Evolutionary conservation across 2,797 vertebrate genomes (phyloP).

Genomic region (Buphagus erythrorhynchus): DNA sequence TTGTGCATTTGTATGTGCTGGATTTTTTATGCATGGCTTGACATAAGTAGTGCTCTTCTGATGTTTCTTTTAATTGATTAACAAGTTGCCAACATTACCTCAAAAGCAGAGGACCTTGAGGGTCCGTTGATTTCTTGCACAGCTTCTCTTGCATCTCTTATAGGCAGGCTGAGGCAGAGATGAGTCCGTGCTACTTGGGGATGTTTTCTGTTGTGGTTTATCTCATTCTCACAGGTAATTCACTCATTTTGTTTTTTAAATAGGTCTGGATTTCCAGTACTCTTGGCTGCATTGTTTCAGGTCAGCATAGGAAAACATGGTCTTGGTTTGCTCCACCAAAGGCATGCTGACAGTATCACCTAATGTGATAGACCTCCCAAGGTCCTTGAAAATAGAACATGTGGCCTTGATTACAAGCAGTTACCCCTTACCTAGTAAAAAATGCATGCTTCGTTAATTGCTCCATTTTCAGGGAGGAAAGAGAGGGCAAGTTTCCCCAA

Average conservation of each 20-base stretch:
- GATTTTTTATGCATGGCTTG: not conserved
- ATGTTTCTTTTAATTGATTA: not conserved
- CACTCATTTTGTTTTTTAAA: not conserved
- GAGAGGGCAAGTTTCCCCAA: not conserved
- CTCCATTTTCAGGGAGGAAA: not conserved
- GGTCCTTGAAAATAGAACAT: not conserved
- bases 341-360: not conserved
- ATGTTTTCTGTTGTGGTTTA: not conserved
- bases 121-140: accelerated
- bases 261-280: not conserved
- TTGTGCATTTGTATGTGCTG: not conserved
- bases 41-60: not conserved
- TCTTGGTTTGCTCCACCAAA: not conserved
- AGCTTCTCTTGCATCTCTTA: not conserved
- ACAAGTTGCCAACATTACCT: not conserved
- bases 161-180: not conserved
- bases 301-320: not conserved
- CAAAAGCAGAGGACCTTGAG: not conserved
- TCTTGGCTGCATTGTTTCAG: not conserved
- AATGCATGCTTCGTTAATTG: not conserved
- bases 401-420: conserved; percentile 2
- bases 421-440: not conserved
- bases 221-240: not conserved
- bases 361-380: not conserved
- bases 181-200: not conserved